Base-by-base conservation (phyloP, 2,113 vertebrate genomes). In the Grallaria varia region DNA sequence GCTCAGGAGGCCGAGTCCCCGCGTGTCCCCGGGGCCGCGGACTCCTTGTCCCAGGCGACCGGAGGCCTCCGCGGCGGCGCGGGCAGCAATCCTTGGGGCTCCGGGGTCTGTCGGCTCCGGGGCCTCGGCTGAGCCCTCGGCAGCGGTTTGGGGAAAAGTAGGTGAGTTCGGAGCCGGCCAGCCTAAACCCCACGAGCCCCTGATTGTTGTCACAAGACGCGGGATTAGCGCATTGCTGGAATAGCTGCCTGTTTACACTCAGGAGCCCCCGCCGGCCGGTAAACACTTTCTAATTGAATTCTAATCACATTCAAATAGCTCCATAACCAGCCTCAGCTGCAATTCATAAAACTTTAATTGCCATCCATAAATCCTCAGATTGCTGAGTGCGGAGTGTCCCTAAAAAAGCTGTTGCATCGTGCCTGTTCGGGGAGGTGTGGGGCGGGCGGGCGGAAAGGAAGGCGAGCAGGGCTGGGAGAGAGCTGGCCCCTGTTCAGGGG, bases 261-360 rank as follows among this genome's bases (percentile, higher is more conserved):
- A 96, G 96, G 98, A 99, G 98, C 97, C 97, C 87, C 98, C 93
- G 86, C 98, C 96, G 96, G 98, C 98, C 97, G 98, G 98, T 99
- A 99, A 99, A 99, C 98, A 98, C 99, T 99, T 99, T 99, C 98
- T 99, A 99, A 99, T 99, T 99, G 99, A 99, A 99, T 99, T 99
- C 98, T 99, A 99, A 99, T 99, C 98, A 98, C 98, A 98, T 98
- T 99, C 98, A 97, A 99, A 99, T 99, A 98, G 98, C 98, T 97
- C 97, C 97, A 98, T 97, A 98, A 97, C 97, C 98, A 98, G 97
- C 97, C 98, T 98, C 98, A 95, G 97, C 98, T 98, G 98, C 98
- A 97, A 97, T 98, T 99, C 98, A 99, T 98, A 98, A 98, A 98
- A 98, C 98, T 98, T 98, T 99, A 98, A 99, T 99, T 99, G 98